Percentiles rank a stretch among this genome's conserved stretches.
Evolutionary conservation across 2,888 invertebrate genomes (phyloP).

Genomic region (Sialis lutaria): DNA sequence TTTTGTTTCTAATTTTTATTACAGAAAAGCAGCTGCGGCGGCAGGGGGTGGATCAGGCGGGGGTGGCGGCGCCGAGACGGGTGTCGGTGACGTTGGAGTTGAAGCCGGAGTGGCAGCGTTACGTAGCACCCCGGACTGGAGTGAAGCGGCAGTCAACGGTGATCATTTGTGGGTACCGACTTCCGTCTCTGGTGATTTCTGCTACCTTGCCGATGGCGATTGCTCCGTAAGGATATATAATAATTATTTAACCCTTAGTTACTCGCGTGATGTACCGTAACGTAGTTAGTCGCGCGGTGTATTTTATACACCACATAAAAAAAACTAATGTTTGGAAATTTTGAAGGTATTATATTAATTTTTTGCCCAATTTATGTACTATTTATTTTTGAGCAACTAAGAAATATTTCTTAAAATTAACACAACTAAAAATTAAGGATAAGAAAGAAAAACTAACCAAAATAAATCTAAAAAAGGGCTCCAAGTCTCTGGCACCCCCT

Average conservation of each 20-base stretch:
- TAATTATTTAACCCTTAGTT: conserved; percentile 17
- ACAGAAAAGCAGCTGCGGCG: conserved; percentile 26
- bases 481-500: no score
- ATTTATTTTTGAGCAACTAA: no score
- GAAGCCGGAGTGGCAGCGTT: conserved; percentile 31
- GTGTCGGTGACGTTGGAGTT: conserved; percentile 18
- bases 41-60: conserved; percentile 12
- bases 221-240: conserved; percentile 46
- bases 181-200: conserved; percentile 83
- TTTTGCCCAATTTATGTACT: no score
- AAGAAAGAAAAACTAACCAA: no score
- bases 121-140: conserved; percentile 76
- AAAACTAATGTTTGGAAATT: no score
- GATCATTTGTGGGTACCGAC: conserved; percentile 90
- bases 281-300: no score
- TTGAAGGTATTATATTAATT: no score
- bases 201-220: conserved; percentile 77
- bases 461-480: no score
- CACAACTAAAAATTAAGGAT: no score
- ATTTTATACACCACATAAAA: no score
- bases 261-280: no score
- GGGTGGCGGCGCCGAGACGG: conserved; percentile 10
- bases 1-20: conserved; percentile 9
- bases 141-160: conserved; percentile 69
- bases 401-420: no score